Base-by-base conservation (phyloP, 92 coral and sea anemone genomes). In the Anthopleura xanthogrammica region DNA sequence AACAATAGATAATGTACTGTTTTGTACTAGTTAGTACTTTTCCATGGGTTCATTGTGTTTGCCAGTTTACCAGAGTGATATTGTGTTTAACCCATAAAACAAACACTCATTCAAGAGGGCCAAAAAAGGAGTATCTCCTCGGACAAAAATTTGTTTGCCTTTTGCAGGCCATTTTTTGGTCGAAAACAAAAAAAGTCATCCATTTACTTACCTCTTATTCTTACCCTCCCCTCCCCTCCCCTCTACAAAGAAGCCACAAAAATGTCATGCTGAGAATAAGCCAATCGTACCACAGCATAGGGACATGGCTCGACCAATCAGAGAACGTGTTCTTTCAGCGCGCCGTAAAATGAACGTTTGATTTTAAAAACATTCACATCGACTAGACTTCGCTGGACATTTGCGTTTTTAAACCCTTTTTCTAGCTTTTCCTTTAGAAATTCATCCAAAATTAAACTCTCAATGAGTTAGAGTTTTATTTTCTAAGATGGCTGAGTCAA, bases 401-500 rank as follows among this genome's bases (percentile, higher is more conserved):
- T 79, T 11, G 5, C 3, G 11, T 5, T 56, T 14, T 36, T 24
- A 16, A 24, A 42, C 66, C 16, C 20, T 42, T 81, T 72, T 81
- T 43, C 12, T 13, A 23, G 9, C 77, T 65, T 4, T 68, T 81
- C 41, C 65, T 60, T 78, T 54, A 19, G 39, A 78, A 78, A 3
- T 75, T 14, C 58, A 41, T 42, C 79, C 36, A 46, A 43, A 23
- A 42, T 54, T 20, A 62, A 20, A 62, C 24, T 7, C 70, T 62
- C 29, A 1, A 75, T 75, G 41, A 77, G 64, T 77, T 7, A 7
- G 39, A 3, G 65, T 80, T 64, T 80, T 80, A 80, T 62, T 23
- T 64, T 62, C 70, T 24, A 5, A 80, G 43, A 93, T 93, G 97
- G 72, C 80, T 60, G 93, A 91, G 52, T 91, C 97, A 43, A 91